Conservation (phyloP, 2,888 invertebrate species). For the Oscheius onirici region DNA sequence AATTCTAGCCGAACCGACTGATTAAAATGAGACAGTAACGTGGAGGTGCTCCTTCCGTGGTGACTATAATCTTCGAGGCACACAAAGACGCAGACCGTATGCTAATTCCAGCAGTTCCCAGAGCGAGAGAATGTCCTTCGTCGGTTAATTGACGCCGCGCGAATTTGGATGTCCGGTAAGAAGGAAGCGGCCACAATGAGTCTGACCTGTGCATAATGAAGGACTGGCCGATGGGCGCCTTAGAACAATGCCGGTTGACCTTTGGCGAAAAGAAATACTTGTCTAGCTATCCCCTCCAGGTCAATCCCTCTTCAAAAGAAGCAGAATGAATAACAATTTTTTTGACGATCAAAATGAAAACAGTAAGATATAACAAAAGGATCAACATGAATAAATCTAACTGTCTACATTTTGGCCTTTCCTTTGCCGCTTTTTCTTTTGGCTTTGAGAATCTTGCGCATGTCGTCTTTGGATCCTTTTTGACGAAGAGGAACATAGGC, state of each 20-base stretch:
- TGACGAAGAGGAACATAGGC: conserved; percentile 60
- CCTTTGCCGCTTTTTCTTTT: conserved; percentile 54
- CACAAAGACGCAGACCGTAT: conserved; percentile 10
- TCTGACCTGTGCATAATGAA: conserved; percentile 28
- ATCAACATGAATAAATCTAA: conserved; percentile 31
- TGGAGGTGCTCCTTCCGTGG: too few species aligned
- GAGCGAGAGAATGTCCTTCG: conserved; percentile 2
- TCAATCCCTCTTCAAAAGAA: neutral
- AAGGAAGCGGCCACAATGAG: neutral
- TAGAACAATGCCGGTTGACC: conserved; percentile 15
- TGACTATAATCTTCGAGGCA: conserved; percentile 14
- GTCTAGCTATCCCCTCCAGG: too few species aligned
- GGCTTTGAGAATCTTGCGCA: conserved; percentile 49
- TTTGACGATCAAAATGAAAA: conserved; percentile 15
- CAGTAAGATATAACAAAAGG: conserved; percentile 1
- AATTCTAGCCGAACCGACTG: too few species aligned
- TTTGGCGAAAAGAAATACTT: conserved; percentile 13
- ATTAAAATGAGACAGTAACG: too few species aligned
- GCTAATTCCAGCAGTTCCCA: conserved; percentile 9
- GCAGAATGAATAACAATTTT: neutral
- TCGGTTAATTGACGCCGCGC: conserved; percentile 4
- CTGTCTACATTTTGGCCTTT: conserved; percentile 3
- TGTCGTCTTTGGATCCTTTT: conserved; percentile 50
- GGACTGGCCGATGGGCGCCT: neutral
- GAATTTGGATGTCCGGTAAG: neutral